Conservation (phyloP, 2,797 vertebrate genomes). For the Liparis tanakae region DNA sequence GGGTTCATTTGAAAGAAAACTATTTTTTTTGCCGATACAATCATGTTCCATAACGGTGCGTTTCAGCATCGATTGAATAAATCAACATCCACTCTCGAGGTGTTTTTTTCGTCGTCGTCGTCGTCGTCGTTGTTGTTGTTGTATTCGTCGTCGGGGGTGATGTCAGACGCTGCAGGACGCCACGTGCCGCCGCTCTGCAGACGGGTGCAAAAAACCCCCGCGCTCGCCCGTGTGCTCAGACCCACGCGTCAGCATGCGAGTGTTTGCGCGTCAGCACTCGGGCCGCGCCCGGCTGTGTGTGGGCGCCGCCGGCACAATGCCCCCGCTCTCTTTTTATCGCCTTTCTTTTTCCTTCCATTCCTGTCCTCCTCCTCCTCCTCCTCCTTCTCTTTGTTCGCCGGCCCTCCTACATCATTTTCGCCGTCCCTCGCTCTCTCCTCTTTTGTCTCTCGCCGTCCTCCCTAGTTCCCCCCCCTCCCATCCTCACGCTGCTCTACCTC, state of each 20-base stretch:
- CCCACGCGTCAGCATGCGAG: slow-evolving; percentile 37
- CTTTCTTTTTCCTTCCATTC: background rate
- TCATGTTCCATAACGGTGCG: slow-evolving; percentile 3
- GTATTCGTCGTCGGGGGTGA: background rate
- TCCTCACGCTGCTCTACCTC: background rate
- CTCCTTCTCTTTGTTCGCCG: background rate
- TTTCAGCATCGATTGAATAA: slow-evolving; percentile 19
- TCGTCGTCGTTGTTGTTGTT: background rate
- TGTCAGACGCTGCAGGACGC: background rate
- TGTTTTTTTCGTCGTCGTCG: background rate
- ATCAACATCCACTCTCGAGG: background rate
- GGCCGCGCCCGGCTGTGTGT: slow-evolving; percentile 15
- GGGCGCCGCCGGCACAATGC: background rate
- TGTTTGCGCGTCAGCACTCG: slow-evolving; percentile 43
- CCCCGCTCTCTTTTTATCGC: background rate
- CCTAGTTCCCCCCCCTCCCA: background rate
- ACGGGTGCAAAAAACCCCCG: slow-evolving; percentile 21
- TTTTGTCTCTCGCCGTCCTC: background rate
- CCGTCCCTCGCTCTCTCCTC: background rate
- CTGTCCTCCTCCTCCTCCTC: background rate
- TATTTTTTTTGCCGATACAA: slow-evolving; percentile 25
- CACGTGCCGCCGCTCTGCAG: slow-evolving; percentile 2
- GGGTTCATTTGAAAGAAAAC: slow-evolving; percentile 24
- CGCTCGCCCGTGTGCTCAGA: slow-evolving; percentile 22
- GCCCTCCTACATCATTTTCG: background rate